Percentiles rank a stretch among this genome's conserved stretches.
phyloP scores from a whole-genome alignment of 2,888 invertebrate species.

The Torymus aiolomorphi region DNA sequence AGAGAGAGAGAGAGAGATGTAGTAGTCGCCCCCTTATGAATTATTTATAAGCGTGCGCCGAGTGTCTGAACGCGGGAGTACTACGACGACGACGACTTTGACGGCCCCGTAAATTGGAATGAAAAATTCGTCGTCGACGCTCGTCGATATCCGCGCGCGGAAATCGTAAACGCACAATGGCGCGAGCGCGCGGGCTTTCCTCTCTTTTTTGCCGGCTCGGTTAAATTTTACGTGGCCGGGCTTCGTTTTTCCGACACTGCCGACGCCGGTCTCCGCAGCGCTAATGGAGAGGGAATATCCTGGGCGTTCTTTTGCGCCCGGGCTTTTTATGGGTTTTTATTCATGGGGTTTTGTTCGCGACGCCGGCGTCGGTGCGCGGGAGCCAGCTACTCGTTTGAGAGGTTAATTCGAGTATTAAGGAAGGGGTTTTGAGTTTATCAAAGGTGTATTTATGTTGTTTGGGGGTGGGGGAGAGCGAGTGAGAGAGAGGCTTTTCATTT shows the following conservation, averaged over 20 bases:
- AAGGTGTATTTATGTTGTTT: slow-evolving; percentile 6
- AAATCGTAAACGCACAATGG: slow-evolving; percentile 17
- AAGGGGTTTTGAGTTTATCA: slow-evolving; percentile 17
- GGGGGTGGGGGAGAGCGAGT: too few species aligned
- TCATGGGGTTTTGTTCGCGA: too few species aligned
- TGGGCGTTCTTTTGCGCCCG: too few species aligned
- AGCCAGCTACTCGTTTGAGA: neutral
- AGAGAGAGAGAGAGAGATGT: slow-evolving; percentile 1
- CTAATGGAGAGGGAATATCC: too few species aligned
- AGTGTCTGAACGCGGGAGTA: slow-evolving; percentile 73
- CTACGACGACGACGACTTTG: slow-evolving; percentile 65
- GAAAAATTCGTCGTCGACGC: slow-evolving; percentile 65
- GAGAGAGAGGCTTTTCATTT: slow-evolving; percentile 4
- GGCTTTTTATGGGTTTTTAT: too few species aligned
- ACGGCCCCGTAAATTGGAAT: slow-evolving; percentile 74
- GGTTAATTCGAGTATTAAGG: neutral
- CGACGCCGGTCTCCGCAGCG: too few species aligned
- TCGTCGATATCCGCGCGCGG: slow-evolving; percentile 7
- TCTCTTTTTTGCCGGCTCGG: neutral
- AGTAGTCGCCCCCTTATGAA: slow-evolving; percentile 28
- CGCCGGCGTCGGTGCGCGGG: too few species aligned
- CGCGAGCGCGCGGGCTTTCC: neutral
- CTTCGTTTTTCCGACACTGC: neutral
- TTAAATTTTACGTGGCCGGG: slow-evolving; percentile 17
- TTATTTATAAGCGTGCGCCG: slow-evolving; percentile 25